phyloP scores from a whole-genome alignment of 1,140 invertebrate species.

The Rhynchophorus ferrugineus region DNA sequence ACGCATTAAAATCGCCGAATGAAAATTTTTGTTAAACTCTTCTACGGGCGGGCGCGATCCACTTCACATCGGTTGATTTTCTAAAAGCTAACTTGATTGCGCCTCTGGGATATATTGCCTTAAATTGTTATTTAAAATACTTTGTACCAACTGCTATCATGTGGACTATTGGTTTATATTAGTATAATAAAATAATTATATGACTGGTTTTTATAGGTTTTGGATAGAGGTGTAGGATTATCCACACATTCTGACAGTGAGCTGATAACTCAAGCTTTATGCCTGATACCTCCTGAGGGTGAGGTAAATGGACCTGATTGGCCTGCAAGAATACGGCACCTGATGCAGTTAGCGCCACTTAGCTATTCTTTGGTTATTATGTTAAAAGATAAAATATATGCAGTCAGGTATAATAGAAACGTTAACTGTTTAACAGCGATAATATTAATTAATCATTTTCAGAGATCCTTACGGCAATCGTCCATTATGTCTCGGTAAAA shows the following conservation, averaged over 20 bases:
- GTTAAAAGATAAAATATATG: conserved; percentile 90
- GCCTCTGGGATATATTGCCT: no score
- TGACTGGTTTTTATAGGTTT: conserved; percentile 64
- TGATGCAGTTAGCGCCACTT: conserved; percentile 83
- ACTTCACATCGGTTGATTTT: no score
- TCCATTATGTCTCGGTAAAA: conserved; percentile 88
- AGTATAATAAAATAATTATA: no score
- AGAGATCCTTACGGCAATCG: conserved; percentile 93
- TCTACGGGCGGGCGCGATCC: no score
- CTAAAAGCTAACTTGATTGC: no score
- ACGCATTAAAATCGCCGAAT: no score
- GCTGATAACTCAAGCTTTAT: conserved; percentile 90
- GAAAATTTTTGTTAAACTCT: no score
- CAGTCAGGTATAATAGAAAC: conserved; percentile 47
- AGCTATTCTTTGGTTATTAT: conserved; percentile 93
- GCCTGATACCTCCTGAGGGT: conserved; percentile 82
- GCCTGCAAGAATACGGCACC: conserved; percentile 81
- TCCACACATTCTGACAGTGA: conserved; percentile 94
- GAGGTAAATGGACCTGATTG: conserved; percentile 83
- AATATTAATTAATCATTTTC: no score
- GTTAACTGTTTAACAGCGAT: no score
- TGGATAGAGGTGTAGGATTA: conserved; percentile 82
- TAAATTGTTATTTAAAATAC: no score
- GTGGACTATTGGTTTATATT: no score
- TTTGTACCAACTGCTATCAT: no score